Base-by-base conservation (phyloP, 2,113 vertebrate genomes). In the Leptodactylus fuscus region DNA sequence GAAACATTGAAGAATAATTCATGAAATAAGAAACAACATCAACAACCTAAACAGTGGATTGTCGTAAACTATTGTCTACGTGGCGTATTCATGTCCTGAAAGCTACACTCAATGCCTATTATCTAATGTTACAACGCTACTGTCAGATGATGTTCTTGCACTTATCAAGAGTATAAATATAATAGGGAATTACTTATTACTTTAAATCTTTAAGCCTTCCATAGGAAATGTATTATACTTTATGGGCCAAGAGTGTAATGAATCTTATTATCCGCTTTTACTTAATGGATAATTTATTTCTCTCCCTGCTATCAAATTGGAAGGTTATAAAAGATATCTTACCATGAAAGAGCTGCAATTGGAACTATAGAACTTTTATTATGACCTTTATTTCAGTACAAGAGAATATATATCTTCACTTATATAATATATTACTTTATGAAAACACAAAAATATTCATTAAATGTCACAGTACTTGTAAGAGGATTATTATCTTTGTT, bases 211-310 rank as follows among this genome's bases (percentile, higher is more conserved):
- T 29, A 36, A 77, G 75, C 48, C 18, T 77, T 77, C 75, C 49
- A 77, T 77, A 36, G 29, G 75, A 77, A 77, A 55, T 77, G 24
- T 32, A 55, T 51, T 77, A 77, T 12, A 55, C 48, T 77, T 77
- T 77, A 77, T 77, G 75, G 75, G 48, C 75, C 75, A 55, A 53
- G 75, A 34, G 75, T 53, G 75, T 77, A 77, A 77, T 77, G 44
- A 34, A 55, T 77, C 24, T 77, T 53, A 77, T 77, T 34, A 34
- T 55, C 75, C 10, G 16, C 29, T 77, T 51, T 77, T 77, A 77
- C 75, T 77, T 77, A 77, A 77, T 77, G 75, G 44, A 77, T 77
- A 77, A 77, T 77, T 77, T 77, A 77, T 77, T 77, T 53, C 75
- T 53, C 48, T 77, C 51, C 49, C 49, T 53, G 75, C 75, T 48